phyloP scores from a whole-genome alignment of 2,888 invertebrate species.

The Hirudinaria manillensis region DNA sequence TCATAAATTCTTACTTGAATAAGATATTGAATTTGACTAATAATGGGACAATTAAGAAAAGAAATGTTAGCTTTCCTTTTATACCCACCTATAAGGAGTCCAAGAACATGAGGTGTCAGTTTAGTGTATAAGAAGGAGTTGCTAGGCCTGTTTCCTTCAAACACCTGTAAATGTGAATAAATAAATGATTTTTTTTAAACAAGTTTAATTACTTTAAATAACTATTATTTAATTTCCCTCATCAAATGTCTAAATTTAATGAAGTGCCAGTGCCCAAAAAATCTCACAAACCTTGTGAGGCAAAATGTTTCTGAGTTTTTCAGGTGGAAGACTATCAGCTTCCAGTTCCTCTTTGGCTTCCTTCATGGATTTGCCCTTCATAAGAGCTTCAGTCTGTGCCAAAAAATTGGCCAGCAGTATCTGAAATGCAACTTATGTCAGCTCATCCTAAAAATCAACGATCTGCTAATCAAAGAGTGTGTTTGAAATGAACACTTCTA shows the following conservation, averaged over 20 bases:
- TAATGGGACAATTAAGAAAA: no score
- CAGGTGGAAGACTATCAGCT: constrained; percentile 68
- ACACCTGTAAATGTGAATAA: constrained; percentile 60
- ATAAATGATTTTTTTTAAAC: constrained; percentile 35
- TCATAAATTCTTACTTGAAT: no score
- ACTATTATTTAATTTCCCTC: background rate
- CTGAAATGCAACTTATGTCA: constrained; percentile 47
- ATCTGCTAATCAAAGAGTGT: no score
- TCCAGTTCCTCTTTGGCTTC: constrained; percentile 74
- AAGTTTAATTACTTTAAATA: background rate
- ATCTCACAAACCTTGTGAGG: constrained; percentile 73
- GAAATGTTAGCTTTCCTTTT: no score
- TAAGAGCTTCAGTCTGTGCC: constrained; percentile 95
- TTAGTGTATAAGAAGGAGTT: constrained; percentile 89
- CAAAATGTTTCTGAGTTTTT: constrained; percentile 70
- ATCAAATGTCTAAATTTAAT: background rate
- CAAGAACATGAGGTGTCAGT: constrained; percentile 85
- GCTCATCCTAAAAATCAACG: no score
- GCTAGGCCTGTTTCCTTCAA: constrained; percentile 91
- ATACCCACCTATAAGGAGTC: constrained; percentile 75
- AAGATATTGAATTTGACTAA: no score
- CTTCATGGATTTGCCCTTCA: constrained; percentile 68
- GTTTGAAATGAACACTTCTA: no score
- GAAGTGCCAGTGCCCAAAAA: background rate
- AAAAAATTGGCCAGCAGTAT: constrained; percentile 92